Evolutionary conservation across 2,797 vertebrate genomes (phyloP).

Genomic region (Ctenopoma kingsleyae): DNA sequence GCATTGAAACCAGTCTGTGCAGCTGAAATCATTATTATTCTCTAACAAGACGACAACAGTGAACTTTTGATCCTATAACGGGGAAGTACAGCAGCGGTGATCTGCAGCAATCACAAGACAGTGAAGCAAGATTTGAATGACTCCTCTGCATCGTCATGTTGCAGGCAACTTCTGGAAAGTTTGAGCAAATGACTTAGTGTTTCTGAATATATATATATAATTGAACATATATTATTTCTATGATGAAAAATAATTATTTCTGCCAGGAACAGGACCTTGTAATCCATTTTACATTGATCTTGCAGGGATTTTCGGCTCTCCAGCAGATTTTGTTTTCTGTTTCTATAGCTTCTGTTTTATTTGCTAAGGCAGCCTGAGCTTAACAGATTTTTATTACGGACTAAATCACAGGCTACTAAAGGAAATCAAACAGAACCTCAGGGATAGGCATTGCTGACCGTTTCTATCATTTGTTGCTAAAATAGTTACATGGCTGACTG

Average conservation of each 20-base stretch:
- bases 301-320: background rate
- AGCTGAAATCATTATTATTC: conserved; percentile 24
- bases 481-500: conserved; percentile 51
- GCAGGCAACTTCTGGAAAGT: conserved; percentile 9
- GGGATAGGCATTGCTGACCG: conserved; percentile 36
- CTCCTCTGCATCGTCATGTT: conserved; percentile 2
- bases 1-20: conserved; percentile 25
- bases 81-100: conserved; percentile 6
- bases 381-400: conserved; percentile 45
- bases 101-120: conserved; percentile 20
- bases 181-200: background rate
- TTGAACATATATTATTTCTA: conserved; percentile 20
- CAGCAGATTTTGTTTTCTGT: conserved; percentile 9
- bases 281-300: background rate
- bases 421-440: conserved; percentile 47
- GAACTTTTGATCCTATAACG: conserved; percentile 6
- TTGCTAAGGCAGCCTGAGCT: conserved; percentile 36
- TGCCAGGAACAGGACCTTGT: conserved; percentile 25
- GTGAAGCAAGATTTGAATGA: conserved; percentile 14
- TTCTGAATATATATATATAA: background rate
- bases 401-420: conserved; percentile 57
- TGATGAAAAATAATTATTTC: conserved; percentile 44
- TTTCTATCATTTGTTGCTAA: conserved; percentile 38
- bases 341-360: conserved; percentile 38
- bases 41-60: background rate